A percentile compares a stretch with the other conserved stretches of the same genome.
phyloP scores from a whole-genome alignment of 92 coral and sea anemone genomes.

The Siderastrea siderea region DNA sequence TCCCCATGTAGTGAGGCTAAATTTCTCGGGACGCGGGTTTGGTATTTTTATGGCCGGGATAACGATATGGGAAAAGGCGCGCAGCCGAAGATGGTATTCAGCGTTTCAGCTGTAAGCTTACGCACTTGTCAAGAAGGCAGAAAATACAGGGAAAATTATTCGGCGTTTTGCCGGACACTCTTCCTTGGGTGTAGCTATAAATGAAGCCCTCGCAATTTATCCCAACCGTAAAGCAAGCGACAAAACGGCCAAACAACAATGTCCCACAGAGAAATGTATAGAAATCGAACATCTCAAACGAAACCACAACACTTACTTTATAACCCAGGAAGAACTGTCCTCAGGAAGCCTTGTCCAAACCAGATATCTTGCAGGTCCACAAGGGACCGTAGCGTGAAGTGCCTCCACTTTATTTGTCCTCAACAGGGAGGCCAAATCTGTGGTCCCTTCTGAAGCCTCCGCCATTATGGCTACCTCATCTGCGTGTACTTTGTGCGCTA shows the following conservation, averaged over 20 bases:
- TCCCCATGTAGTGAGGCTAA: no score
- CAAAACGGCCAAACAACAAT: no score
- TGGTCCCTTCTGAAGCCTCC: constrained; percentile 72
- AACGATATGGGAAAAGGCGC: background rate
- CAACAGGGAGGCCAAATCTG: constrained; percentile 72
- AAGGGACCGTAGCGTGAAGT: constrained; percentile 66
- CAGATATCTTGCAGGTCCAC: constrained; percentile 75
- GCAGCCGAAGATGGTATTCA: no score
- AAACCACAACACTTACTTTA: constrained; percentile 63
- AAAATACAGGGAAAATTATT: no score
- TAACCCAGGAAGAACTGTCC: constrained; percentile 81
- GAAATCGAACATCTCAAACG: no score
- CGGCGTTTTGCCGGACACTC: no score
- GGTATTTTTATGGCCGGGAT: background rate
- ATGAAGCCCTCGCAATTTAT: background rate
- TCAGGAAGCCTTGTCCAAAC: constrained; percentile 87
- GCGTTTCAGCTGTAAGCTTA: no score
- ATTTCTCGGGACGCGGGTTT: no score
- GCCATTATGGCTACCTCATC: constrained; percentile 72
- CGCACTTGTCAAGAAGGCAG: no score
- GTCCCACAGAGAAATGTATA: no score
- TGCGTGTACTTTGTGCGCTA: constrained; percentile 24
- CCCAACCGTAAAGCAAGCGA: no score
- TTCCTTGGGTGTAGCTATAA: no score
- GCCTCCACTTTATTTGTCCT: constrained; percentile 80